Base-by-base conservation (phyloP, 64 coral and sea anemone species). In the Catalaphyllia jardinei region DNA sequence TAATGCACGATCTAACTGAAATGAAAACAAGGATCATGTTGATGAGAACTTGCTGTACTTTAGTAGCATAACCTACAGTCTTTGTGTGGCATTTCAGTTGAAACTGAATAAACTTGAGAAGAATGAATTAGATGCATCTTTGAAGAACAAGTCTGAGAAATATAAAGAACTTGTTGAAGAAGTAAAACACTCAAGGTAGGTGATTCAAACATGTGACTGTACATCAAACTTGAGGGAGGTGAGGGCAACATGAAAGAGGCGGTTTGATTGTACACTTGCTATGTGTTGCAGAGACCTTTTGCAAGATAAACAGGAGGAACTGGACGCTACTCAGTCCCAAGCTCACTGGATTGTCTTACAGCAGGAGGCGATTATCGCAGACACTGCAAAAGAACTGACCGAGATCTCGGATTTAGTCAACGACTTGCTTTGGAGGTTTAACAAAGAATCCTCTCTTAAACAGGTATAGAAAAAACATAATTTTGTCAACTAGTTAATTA, bases 291-390 rank as follows among this genome's bases (percentile, higher is more conserved):
- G 95, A 51, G 67, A 76, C 51, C 92, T 93, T 38, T 74, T 90
- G 49, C 83, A 89, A 31, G 95, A 97, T 62, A 97, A 97, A 57
- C 95, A 97, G 60, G 95, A 97, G 69, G 95, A 97, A 69, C 61
- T 97, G 60, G 92, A 97, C 60, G 95, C 92, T 22, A 97, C 92
- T 28, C 95, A 97, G 46, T 93, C 82, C 42, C 91, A 97, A 78
- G 95, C 95, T 39, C 95, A 97, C 84, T 97, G 95, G 79, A 93
- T 97, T 57, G 71, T 97, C 9, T 88, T 93, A 86, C 91, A 93
- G 33, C 91, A 93, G 31, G 91, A 97, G 76, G 89, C 83, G 72
- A 77, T 94, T 82, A 97, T 97, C 54, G 80, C 83, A 22, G 88
- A 97, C 22, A 92, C 91, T 17, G 65, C 76, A 52, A 85, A 97